A percentile compares a stretch with the other conserved stretches of the same genome.
phyloP scores from a whole-genome alignment of 1,140 invertebrate species.

The Prorops nasuta region DNA sequence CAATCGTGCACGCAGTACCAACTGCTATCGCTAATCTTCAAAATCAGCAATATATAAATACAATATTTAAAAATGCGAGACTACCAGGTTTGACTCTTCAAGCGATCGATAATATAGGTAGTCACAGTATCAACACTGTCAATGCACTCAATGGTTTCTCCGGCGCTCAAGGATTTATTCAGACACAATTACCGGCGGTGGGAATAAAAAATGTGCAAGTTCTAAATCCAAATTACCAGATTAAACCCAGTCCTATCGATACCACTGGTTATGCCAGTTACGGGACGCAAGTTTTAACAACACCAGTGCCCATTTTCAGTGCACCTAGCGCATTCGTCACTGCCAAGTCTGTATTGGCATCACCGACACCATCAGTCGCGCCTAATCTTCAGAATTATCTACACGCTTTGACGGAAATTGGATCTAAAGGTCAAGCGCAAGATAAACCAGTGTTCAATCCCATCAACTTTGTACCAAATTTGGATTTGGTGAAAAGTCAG shows the following conservation, averaged over 20 bases:
- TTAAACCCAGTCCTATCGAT: conserved; percentile 41
- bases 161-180: conserved; percentile 15
- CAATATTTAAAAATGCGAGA: conserved; percentile 22
- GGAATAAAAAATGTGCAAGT: conserved; percentile 48
- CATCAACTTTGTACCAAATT: conserved; percentile 49
- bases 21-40: conserved; percentile 26
- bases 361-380: conserved; percentile 17
- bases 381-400: conserved; percentile 35
- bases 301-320: conserved; percentile 46
- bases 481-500: conserved; percentile 46
- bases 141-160: conserved; percentile 26
- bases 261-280: conserved; percentile 31
- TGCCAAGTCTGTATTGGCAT: conserved; percentile 22
- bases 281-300: conserved; percentile 41
- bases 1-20: conserved; percentile 31
- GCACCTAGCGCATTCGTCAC: conserved; percentile 32
- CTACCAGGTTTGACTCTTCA: conserved; percentile 19
- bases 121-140: conserved; percentile 33
- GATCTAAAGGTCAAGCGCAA: conserved; percentile 26
- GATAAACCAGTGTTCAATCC: conserved; percentile 43
- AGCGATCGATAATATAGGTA: conserved; percentile 30
- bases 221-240: conserved; percentile 47
- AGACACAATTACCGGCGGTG: conserved; percentile 42
- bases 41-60: conserved; percentile 33
- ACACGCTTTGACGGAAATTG: conserved; percentile 40